Base-by-base conservation (phyloP, 2,888 invertebrate genomes). In the Pecten maximus region DNA sequence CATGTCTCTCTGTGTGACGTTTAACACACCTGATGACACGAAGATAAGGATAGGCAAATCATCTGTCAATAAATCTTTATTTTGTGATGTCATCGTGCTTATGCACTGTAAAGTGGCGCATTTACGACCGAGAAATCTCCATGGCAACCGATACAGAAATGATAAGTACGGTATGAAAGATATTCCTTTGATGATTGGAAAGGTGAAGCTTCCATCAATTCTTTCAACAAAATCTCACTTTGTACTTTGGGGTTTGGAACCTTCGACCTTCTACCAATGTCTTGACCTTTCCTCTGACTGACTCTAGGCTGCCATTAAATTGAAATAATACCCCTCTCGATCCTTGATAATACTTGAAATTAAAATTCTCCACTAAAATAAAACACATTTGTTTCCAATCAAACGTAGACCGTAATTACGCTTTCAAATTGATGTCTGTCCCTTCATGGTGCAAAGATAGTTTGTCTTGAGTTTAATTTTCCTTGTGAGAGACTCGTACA, bases 301-400 rank as follows among this genome's bases (percentile, higher is more conserved):
- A 12, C n/a, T 60, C 15, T 28, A 74, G 8, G 35, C 74, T 15
- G 23, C 10, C 0, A 23, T 74, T 74, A 74, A 74, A 74, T 10
- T 74, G 12, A 74, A 74, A 74, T 74, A 35, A 28, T 74, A 12
- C 16, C 28, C 35, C 35, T 74, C 74, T 35, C 74, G 35, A 35
- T 74, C 74, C 28, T 12, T 74, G 74, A 74, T 74, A 35, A 28
- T 74, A 74, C 74, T 74, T 0, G 74, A 74, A 35, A 74, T 74
- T 28, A 60, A 74, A 74, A 28, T 16, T 35, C 35, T 2, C 28
- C 74, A 35, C 28, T 35, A 35, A 74, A 74, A 74, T 74, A 74
- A 74, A 74, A 12, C 74, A 74, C 74, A 74, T 74, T 74, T 74
- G 74, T 74, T 74, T 74, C 74, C 10, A 74, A 74, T 74, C 74